Evolutionary conservation across 2,113 vertebrate genomes (phyloP), one percentile per base, ranked within the genome.

Genomic region (Corydoras sp.): DNA sequence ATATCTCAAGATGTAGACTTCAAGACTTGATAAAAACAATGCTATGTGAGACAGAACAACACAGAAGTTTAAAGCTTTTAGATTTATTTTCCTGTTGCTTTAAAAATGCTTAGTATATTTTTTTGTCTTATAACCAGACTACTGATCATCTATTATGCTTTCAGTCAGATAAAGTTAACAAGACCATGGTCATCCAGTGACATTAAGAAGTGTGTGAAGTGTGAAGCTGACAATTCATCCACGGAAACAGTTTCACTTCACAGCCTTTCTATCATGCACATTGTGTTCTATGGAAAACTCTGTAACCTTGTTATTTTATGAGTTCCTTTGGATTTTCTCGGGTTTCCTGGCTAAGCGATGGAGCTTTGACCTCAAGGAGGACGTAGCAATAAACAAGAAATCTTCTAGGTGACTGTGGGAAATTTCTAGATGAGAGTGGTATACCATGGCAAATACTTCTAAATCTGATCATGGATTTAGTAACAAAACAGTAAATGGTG

Each of bases 161-260:
- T 14, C 8, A 64, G 35, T 67, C 59, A 60, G 50, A 66, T 32
- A 48, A 61, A 63, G 24, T 48, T 65, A 11, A 65, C 58, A 32
- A 65, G 62, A 71, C 64, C 18, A 56, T 2, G 10, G 58, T 9
- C 65, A 74, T 74, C 58, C 48, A 18, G 29, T 58, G 49, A 32
- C 15, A 60, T 48, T 54, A 62, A 62, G 43, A 60, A 69, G 65
- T 32, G 30, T 3, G 18, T 4, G 48, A 64, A 69, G 60, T 86
- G 81, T 81, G 84, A 72, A 77, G 79, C 77, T 81, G 84, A 86
- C 84, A 79, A 76, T 77, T 84, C 75, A 81, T 80, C 83, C 49
- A 80, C 75, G 79, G 84, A 85, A 87, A 84, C 71, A 84, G 80
- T 77, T 82, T 81, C 78, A 80, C 29, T 68, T 81, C 82, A 81